These are phyloP conservation scores for Cosmia trapezina DNA, from an alignment of 2,888 invertebrate species.

Conservation along the genomic window DNA sequence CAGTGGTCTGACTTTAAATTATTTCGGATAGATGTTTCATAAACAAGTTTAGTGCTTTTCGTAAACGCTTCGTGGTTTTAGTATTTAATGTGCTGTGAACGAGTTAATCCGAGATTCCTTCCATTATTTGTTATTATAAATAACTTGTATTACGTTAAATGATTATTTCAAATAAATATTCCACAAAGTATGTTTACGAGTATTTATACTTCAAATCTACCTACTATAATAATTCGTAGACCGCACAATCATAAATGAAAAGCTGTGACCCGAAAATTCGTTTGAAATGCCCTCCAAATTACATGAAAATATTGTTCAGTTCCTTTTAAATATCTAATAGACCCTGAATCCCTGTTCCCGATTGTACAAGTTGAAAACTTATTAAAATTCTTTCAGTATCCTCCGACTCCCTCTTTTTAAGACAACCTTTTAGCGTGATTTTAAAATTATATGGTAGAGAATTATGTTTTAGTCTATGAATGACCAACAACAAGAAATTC, in stretches of 20 bases:
- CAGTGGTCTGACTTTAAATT: conserved; percentile 14
- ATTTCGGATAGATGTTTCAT: background rate
- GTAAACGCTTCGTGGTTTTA: background rate
- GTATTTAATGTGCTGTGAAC: background rate
- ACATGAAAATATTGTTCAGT: conserved; percentile 55
- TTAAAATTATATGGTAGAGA: conserved; percentile 9
- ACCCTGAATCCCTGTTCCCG: conserved; percentile 50
- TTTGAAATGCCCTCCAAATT: conserved; percentile 47
- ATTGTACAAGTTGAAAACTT: conserved; percentile 54
- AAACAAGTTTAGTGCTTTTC: conserved; percentile 9
- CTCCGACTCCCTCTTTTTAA: conserved; percentile 28
- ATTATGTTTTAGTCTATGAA: background rate
- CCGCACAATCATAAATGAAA: conserved; percentile 52
- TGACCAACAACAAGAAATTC: background rate
- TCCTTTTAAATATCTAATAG: conserved; percentile 56
- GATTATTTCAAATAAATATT: conserved; percentile 14
- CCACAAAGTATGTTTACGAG: conserved; percentile 20
- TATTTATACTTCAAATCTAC: conserved; percentile 44
- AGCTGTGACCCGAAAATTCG: conserved; percentile 42
- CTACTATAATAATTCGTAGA: conserved; percentile 45
- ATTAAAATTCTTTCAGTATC: conserved; percentile 56
- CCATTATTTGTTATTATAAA: too few species aligned
- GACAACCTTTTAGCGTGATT: conserved; percentile 39
- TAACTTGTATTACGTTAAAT: background rate
- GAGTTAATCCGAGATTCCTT: background rate